Conservation (phyloP, 2,797 vertebrate genomes). For the Margarornis squamiger region DNA sequence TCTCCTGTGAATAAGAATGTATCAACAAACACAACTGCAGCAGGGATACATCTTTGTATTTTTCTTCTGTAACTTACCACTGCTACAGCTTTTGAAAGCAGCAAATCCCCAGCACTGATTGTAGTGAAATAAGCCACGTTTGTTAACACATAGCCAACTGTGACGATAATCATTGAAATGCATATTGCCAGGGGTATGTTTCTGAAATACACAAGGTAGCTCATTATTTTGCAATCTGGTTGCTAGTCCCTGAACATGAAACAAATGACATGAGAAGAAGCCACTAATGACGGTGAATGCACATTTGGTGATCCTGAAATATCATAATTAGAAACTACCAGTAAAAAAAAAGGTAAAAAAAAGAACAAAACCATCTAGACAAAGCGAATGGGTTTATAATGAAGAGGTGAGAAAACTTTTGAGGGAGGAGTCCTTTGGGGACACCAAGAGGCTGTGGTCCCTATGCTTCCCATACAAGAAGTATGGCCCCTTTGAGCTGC, state of each 20-base stretch:
- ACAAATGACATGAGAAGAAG: slow-evolving; percentile 21
- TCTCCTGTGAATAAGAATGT: neutral
- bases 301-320: neutral
- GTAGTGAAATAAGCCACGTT: slow-evolving; percentile 96
- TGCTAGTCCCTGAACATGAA: slow-evolving; percentile 35
- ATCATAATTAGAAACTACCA: neutral
- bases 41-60: neutral
- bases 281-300: neutral
- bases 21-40: slow-evolving; percentile 43
- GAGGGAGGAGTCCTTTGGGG: neutral
- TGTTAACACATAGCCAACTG: slow-evolving; percentile 87
- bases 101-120: slow-evolving; percentile 88
- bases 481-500: neutral
- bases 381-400: neutral
- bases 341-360: too few species aligned
- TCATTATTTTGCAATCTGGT: slow-evolving; percentile 42
- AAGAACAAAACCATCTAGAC: neutral
- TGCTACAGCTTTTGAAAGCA: slow-evolving; percentile 89
- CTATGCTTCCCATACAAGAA: neutral
- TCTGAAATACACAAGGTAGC: slow-evolving; percentile 80
- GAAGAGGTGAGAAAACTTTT: neutral
- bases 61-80: slow-evolving; percentile 86
- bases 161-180: slow-evolving; percentile 94
- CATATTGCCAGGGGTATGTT: slow-evolving; percentile 93
- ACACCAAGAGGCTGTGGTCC: neutral